Evolutionary conservation across 2,888 invertebrate genomes (phyloP).

Genomic region (Andrena haemorrhoa): DNA sequence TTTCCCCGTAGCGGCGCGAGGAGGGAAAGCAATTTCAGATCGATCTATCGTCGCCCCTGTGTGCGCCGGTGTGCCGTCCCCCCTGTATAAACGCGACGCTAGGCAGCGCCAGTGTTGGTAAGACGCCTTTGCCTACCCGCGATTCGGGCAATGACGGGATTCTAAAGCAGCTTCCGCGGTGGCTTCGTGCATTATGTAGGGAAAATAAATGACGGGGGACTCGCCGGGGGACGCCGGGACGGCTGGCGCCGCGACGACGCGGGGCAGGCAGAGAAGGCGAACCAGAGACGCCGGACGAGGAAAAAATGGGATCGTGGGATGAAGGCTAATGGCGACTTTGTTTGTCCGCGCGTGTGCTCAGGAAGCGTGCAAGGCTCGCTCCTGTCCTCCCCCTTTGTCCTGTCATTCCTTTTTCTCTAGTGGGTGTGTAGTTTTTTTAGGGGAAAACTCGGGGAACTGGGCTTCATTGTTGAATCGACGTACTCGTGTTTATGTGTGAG

Average conservation of each 20-base stretch:
- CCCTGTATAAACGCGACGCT: slow-evolving; percentile 2
- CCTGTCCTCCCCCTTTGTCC: neutral
- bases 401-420: neutral
- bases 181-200: slow-evolving; percentile 70
- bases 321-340: slow-evolving; percentile 10
- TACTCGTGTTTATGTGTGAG: too few relatives aligned
- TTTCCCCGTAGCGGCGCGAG: neutral
- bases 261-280: slow-evolving; percentile 32
- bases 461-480: too few relatives aligned
- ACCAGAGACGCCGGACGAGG: slow-evolving; percentile 5
- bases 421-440: too few relatives aligned
- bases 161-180: slow-evolving; percentile 52
- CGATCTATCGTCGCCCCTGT: slow-evolving; percentile 49
- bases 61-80: neutral
- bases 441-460: too few relatives aligned
- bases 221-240: slow-evolving; percentile 75
- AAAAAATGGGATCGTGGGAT: slow-evolving; percentile 32
- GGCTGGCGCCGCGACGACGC: slow-evolving; percentile 77
- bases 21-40: slow-evolving; percentile 57
- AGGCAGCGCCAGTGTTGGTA: neutral
- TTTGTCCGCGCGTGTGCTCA: neutral
- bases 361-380: slow-evolving; percentile 13
- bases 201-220: slow-evolving; percentile 76
- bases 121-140: slow-evolving; percentile 23
- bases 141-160: slow-evolving; percentile 32